Conservation (phyloP, 2,888 invertebrate genomes). For the Omphaloscelis lunosa region DNA sequence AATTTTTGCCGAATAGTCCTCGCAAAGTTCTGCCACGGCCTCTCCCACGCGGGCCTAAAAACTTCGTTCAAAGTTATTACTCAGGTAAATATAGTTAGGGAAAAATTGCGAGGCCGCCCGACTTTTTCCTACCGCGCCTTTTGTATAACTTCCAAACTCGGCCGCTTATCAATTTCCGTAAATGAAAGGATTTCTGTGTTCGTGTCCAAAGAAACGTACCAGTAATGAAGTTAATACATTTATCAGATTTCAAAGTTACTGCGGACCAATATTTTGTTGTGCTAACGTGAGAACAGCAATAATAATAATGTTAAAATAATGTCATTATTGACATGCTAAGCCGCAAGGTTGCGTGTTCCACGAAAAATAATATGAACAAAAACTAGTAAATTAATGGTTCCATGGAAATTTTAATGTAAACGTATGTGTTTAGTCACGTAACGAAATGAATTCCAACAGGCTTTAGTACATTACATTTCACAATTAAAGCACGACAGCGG, state of each 20-base stretch:
- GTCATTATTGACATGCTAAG: slow-evolving; percentile 75
- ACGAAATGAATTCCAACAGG: slow-evolving; percentile 53
- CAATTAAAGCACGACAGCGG: slow-evolving; percentile 36
- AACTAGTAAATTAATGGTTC: slow-evolving; percentile 71
- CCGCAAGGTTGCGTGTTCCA: slow-evolving; percentile 76
- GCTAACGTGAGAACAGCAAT: slow-evolving; percentile 78
- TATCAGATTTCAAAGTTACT: slow-evolving; percentile 70
- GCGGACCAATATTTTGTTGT: slow-evolving; percentile 60
- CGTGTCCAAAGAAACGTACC: slow-evolving; percentile 73
- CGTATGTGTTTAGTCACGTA: slow-evolving; percentile 71
- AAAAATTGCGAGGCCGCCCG: slow-evolving; percentile 73
- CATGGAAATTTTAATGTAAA: slow-evolving; percentile 70
- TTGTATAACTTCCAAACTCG: slow-evolving; percentile 76
- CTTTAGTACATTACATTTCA: slow-evolving; percentile 40
- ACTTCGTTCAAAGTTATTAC: slow-evolving; percentile 79
- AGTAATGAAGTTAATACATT: slow-evolving; percentile 72
- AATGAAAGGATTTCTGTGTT: slow-evolving; percentile 77
- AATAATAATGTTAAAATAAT: slow-evolving; percentile 69
- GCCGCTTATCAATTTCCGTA: slow-evolving; percentile 81
- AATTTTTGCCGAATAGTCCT: slow-evolving; percentile 78
- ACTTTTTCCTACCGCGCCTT: slow-evolving; percentile 66
- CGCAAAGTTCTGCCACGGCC: slow-evolving; percentile 70
- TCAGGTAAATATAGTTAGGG: slow-evolving; percentile 82
- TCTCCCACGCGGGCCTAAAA: slow-evolving; percentile 71
- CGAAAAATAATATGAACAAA: slow-evolving; percentile 72